Evolutionary conservation across 2,888 invertebrate species (phyloP).

Genomic region (Euphydryas editha): DNA sequence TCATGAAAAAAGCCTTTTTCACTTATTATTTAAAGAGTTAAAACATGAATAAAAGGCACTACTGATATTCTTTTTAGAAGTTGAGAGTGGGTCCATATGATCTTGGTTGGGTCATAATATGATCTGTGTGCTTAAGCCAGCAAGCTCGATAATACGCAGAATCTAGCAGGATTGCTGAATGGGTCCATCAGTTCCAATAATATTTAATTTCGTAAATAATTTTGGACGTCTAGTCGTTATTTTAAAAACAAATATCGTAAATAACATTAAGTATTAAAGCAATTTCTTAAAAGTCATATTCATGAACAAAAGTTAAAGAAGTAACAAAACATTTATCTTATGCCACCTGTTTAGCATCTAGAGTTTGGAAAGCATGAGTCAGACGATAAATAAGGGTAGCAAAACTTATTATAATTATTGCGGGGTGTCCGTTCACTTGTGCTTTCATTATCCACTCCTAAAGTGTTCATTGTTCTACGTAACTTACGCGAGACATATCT

Average conservation of each 20-base stretch:
- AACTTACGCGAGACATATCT: neutral
- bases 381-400: slow-evolving; percentile 32
- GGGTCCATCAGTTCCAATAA: too few species aligned
- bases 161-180: too few species aligned
- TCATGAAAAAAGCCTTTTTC: too few species aligned
- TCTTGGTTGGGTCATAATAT: too few species aligned
- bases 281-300: neutral
- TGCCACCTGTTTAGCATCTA: slow-evolving; percentile 40
- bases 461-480: slow-evolving; percentile 53
- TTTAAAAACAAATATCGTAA: neutral
- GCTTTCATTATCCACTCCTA: slow-evolving; percentile 72
- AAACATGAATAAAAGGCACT: too few species aligned
- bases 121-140: too few species aligned
- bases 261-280: neutral
- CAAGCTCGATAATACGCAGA: too few species aligned
- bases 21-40: too few species aligned
- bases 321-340: slow-evolving; percentile 24
- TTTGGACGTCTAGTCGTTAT: neutral
- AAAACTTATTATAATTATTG: slow-evolving; percentile 45
- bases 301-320: neutral
- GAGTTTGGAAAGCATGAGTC: slow-evolving; percentile 22
- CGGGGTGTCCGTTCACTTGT: slow-evolving; percentile 79
- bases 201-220: too few species aligned
- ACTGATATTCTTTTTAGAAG: too few species aligned
- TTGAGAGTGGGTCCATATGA: too few species aligned